Percentiles rank a stretch among this genome's conserved stretches.
These are phyloP conservation scores for Zosterops pallidus DNA, from an alignment of 2,113 vertebrate species.

Conservation along the genomic window DNA sequence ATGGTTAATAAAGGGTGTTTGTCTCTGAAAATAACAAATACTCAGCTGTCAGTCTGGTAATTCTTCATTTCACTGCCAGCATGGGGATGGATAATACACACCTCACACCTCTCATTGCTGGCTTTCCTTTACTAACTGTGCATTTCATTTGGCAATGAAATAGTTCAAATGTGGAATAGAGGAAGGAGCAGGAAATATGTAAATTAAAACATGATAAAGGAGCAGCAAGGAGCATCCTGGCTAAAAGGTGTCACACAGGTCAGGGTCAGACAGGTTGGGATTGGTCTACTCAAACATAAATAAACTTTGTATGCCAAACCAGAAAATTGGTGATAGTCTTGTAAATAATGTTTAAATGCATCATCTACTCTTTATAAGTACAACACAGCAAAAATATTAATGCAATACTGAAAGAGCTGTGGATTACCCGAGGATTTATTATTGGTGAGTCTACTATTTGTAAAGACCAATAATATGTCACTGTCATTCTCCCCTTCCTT, in stretches of 20 bases:
- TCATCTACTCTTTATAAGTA: neutral
- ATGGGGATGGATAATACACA: neutral
- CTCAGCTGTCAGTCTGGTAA: neutral
- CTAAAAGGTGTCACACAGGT: neutral
- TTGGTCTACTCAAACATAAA: neutral
- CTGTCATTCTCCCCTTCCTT: neutral
- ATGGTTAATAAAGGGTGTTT: neutral
- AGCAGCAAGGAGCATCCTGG: neutral
- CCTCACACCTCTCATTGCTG: neutral
- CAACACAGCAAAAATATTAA: neutral
- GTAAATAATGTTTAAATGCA: neutral
- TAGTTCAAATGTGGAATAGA: neutral
- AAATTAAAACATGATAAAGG: neutral
- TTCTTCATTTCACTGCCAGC: neutral
- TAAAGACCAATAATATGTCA: neutral
- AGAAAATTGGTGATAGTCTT: neutral
- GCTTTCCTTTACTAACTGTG: neutral
- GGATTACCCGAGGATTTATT: neutral
- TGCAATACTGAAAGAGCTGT: neutral
- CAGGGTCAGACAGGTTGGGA: neutral
- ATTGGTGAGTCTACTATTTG: neutral
- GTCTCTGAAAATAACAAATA: neutral
- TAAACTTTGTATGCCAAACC: neutral
- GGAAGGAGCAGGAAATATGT: neutral
- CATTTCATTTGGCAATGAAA: fast-evolving